These are phyloP conservation scores for Parazoanthus darwini DNA, from an alignment of 92 coral and sea anemone species.

Conservation along the genomic window DNA sequence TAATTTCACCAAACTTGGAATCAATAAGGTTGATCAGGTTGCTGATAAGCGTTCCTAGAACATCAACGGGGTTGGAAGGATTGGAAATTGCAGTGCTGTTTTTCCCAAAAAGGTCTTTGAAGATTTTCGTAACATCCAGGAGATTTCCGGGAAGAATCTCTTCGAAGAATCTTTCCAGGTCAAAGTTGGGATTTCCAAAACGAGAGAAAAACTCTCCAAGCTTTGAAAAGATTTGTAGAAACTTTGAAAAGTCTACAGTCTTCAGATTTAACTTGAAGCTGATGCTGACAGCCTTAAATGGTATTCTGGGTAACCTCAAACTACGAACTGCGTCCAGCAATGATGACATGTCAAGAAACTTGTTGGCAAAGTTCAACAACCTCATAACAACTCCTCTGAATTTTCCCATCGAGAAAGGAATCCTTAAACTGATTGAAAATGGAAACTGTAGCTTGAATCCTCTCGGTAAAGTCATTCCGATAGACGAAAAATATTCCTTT, in stretches of 20 bases:
- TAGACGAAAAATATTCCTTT: constrained; percentile 71
- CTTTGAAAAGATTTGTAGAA: constrained; percentile 54
- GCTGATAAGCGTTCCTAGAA: constrained; percentile 67
- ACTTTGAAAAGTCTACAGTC: constrained; percentile 57
- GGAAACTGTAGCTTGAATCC: constrained; percentile 81
- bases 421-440: constrained; percentile 71
- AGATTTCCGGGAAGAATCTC: constrained; percentile 73
- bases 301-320: constrained; percentile 64
- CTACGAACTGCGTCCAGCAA: constrained; percentile 65
- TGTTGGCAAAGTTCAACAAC: constrained; percentile 73
- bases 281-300: constrained; percentile 55
- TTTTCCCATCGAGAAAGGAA: constrained; percentile 76
- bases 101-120: constrained; percentile 50
- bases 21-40: constrained; percentile 59
- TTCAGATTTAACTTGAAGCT: constrained; percentile 68
- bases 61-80: constrained; percentile 57
- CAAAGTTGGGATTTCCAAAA: constrained; percentile 67
- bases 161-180: constrained; percentile 72
- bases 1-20: constrained; percentile 61
- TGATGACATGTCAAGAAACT: constrained; percentile 74
- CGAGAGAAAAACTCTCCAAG: constrained; percentile 69
- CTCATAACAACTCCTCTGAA: constrained; percentile 61
- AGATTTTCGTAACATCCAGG: constrained; percentile 55
- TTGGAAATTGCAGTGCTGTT: constrained; percentile 22
- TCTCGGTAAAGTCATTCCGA: constrained; percentile 65